A percentile compares a stretch with the other conserved stretches of the same genome.
Evolutionary conservation across 2,797 vertebrate genomes (phyloP).

Genomic region (Myripristis jacobus): DNA sequence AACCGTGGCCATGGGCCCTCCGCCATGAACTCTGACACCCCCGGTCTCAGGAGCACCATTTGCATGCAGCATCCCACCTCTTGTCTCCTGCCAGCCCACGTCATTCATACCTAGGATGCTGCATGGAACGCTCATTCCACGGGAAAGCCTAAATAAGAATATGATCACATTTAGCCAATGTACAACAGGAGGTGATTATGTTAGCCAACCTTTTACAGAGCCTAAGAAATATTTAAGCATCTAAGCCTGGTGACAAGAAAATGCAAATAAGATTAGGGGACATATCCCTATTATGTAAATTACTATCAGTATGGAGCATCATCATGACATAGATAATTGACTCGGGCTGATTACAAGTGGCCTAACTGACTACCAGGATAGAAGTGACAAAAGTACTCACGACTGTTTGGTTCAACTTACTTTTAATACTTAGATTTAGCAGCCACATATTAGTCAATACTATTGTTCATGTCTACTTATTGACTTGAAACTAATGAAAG

Average conservation of each 20-base stretch:
- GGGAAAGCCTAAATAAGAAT: conserved; percentile 73
- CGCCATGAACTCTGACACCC: conserved; percentile 75
- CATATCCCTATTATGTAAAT: too few relatives aligned
- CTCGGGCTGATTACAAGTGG: background rate
- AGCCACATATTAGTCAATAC: background rate
- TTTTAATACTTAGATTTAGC: conserved; percentile 2
- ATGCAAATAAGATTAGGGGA: too few relatives aligned
- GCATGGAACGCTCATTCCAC: conserved; percentile 87
- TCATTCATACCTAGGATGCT: conserved; percentile 88
- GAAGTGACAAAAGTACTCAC: background rate
- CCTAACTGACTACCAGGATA: background rate
- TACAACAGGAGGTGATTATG: too few relatives aligned
- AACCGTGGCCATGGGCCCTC: conserved; percentile 73
- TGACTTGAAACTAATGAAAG: background rate
- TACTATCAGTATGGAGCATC: background rate
- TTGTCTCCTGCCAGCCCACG: conserved; percentile 87
- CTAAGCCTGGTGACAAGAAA: background rate
- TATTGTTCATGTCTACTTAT: background rate
- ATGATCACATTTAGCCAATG: background rate
- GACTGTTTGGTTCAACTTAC: background rate
- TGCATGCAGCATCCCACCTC: conserved; percentile 84
- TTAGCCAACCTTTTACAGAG: background rate
- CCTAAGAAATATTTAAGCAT: background rate
- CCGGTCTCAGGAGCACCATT: conserved; percentile 80
- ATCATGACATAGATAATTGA: background rate